Conservation (phyloP, 2,888 invertebrate genomes). For the Linnaemya tessellans region DNA sequence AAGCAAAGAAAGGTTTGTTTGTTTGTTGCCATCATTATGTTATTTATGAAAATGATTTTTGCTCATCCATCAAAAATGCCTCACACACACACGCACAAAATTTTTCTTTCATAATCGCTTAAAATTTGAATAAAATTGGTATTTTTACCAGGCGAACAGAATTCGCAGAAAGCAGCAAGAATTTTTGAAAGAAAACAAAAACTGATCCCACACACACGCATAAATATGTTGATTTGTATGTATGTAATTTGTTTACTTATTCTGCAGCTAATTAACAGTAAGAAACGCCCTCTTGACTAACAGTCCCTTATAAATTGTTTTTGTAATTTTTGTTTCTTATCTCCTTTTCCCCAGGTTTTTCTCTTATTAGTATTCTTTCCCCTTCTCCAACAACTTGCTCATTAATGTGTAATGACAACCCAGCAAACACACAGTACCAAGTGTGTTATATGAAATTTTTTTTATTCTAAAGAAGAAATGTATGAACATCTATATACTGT, state of each 20-base stretch:
- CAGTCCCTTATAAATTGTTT: constrained; percentile 29
- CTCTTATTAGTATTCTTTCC: constrained; percentile 18
- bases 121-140: constrained; percentile 66
- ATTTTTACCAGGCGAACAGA: constrained; percentile 50
- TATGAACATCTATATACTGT: too few species aligned
- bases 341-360: constrained; percentile 10
- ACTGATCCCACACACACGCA: constrained; percentile 7
- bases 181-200: constrained; percentile 9
- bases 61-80: too few species aligned
- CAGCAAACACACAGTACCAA: too few species aligned
- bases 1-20: too few species aligned
- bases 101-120: too few species aligned
- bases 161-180: not conserved
- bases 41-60: too few species aligned
- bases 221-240: constrained; percentile 1
- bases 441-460: too few species aligned
- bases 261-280: constrained; percentile 49
- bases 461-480: too few species aligned
- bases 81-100: not conserved
- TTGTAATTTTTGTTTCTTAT: constrained; percentile 39
- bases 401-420: constrained; percentile 10
- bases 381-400: not conserved
- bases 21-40: too few species aligned
- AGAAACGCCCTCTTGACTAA: constrained; percentile 13
- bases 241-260: constrained; percentile 24